Percentiles rank a stretch among this genome's conserved stretches.
Conservation (phyloP, 2,888 invertebrate genomes). For the Monochamus alternatus region DNA sequence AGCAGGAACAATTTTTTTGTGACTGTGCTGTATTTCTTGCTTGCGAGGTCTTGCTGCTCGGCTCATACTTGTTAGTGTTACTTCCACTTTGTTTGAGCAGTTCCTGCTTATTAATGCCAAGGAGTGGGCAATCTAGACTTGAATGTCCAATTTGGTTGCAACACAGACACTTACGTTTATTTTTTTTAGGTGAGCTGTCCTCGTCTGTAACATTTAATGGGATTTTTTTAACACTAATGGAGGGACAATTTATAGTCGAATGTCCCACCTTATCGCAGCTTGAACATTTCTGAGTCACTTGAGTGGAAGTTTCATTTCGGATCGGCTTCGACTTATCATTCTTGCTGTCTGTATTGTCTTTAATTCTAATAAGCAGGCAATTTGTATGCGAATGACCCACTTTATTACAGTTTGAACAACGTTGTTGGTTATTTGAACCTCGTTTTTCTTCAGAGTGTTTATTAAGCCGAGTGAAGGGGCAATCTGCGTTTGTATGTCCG, state of each 20-base stretch:
- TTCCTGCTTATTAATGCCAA: neutral
- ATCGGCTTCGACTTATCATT: neutral
- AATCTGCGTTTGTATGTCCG: neutral
- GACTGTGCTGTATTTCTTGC: too few relatives aligned
- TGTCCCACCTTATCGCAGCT: neutral
- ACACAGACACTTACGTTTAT: neutral
- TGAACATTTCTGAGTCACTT: neutral
- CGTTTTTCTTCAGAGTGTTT: neutral
- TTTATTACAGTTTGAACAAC: neutral
- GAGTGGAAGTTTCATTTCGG: neutral
- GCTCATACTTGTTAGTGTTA: too few relatives aligned
- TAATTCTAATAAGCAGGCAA: neutral
- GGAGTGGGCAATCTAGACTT: constrained; percentile 3
- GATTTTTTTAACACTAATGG: neutral
- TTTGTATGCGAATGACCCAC: neutral
- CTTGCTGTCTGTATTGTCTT: neutral
- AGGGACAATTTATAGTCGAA: neutral
- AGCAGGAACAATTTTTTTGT: neutral
- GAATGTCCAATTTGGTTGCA: neutral
- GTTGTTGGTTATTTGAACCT: neutral
- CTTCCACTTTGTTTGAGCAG: neutral
- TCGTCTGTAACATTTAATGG: too few relatives aligned
- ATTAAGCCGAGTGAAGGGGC: neutral
- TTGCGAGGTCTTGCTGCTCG: too few relatives aligned
- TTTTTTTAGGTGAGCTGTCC: neutral